phyloP scores from a whole-genome alignment of 1,140 invertebrate genomes.

The Brachionus angularis region DNA sequence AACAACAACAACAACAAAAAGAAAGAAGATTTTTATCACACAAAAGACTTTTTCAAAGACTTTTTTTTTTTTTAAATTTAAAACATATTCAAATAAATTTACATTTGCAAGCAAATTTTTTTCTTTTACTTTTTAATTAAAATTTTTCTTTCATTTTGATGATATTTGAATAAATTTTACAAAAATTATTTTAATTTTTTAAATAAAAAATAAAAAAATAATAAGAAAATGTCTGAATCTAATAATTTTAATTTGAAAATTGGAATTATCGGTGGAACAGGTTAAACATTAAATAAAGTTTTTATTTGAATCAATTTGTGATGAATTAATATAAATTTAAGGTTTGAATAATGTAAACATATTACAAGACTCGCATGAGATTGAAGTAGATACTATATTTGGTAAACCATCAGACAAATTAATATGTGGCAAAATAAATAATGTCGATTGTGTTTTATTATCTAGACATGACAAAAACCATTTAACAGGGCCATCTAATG shows the following conservation, averaged over 20 bases:
- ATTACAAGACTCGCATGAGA: conserved; percentile 67
- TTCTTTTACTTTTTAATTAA: too few species aligned
- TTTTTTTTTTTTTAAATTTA: too few species aligned
- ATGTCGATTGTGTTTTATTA: conserved; percentile 70
- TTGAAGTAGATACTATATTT: conserved; percentile 71
- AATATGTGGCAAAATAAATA: conserved; percentile 66
- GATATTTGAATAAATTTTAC: too few species aligned
- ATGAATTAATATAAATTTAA: conserved; percentile 62
- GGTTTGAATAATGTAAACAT: conserved; percentile 81
- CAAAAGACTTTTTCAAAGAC: too few species aligned
- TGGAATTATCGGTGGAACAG: not conserved
- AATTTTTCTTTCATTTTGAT: too few species aligned
- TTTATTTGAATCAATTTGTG: not conserved
- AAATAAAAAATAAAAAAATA: too few species aligned
- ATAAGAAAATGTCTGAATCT: too few species aligned
- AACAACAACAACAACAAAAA: too few species aligned
- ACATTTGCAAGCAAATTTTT: too few species aligned
- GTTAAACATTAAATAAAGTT: not conserved
- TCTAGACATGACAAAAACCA: conserved; percentile 81
- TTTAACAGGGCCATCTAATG: conserved; percentile 69
- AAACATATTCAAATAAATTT: too few species aligned
- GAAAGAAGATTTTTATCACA: too few species aligned
- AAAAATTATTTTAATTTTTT: too few species aligned
- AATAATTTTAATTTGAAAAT: not conserved
- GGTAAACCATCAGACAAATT: conserved; percentile 77